These are phyloP conservation scores for Drosophila infuscata DNA, from an alignment of 2,888 invertebrate species.

Conservation along the genomic window DNA sequence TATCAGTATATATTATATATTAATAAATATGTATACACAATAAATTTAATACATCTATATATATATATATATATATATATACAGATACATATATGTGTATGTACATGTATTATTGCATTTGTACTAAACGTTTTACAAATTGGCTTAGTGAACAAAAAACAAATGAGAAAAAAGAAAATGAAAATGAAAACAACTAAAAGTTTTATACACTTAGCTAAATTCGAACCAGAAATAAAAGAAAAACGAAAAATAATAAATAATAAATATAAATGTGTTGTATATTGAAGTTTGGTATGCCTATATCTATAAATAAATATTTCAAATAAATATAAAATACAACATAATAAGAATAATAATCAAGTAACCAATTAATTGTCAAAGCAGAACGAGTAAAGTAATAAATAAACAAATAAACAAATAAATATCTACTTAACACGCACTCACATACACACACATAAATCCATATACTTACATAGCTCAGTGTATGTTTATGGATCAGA, in stretches of 20 bases:
- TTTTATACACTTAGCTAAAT: slow-evolving; percentile 75
- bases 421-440: slow-evolving; percentile 35
- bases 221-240: slow-evolving; percentile 53
- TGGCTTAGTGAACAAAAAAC: slow-evolving; percentile 67
- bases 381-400: slow-evolving; percentile 11
- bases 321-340: slow-evolving; percentile 32
- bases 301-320: slow-evolving; percentile 71
- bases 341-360: slow-evolving; percentile 40
- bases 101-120: slow-evolving; percentile 75
- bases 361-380: slow-evolving; percentile 55
- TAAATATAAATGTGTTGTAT: slow-evolving; percentile 54
- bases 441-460: slow-evolving; percentile 9
- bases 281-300: slow-evolving; percentile 78
- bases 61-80: slow-evolving; percentile 61
- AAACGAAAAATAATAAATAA: slow-evolving; percentile 1
- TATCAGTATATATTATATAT: slow-evolving; percentile 75
- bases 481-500: slow-evolving; percentile 29
- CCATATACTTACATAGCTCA: slow-evolving; percentile 30
- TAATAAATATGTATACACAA: slow-evolving; percentile 40
- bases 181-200: slow-evolving; percentile 57
- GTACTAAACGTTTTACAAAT: slow-evolving; percentile 81
- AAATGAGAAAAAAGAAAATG: slow-evolving; percentile 33
- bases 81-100: slow-evolving; percentile 62
- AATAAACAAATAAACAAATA: slow-evolving; percentile 24
- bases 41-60: slow-evolving; percentile 63